Conservation (phyloP, 1,140 invertebrate genomes). For the Drosophila prosaltans region DNA sequence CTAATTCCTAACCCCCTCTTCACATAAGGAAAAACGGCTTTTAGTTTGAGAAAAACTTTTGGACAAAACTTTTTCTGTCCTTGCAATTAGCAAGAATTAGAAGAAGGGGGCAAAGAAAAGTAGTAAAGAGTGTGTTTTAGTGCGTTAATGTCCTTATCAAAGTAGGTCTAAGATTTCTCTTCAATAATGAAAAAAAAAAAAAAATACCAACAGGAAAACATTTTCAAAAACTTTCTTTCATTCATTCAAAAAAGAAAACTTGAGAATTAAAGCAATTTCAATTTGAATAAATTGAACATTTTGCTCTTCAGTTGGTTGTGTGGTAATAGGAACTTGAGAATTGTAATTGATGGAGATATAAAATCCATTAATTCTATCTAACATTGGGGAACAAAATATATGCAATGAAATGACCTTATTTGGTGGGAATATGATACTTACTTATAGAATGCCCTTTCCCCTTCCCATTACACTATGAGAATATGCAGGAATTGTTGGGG, state of each 20-base stretch:
- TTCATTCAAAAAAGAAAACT: not conserved
- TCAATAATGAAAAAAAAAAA: not conserved
- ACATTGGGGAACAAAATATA: not conserved
- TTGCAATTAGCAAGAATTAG: not conserved
- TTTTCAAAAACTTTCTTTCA: not conserved
- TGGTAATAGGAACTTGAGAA: slow-evolving; percentile 12
- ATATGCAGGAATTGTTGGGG: no score
- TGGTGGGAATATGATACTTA: slow-evolving; percentile 11
- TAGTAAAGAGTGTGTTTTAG: not conserved
- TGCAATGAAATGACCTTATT: slow-evolving; percentile 10
- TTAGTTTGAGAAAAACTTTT: slow-evolving; percentile 4
- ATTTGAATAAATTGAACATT: slow-evolving; percentile 5
- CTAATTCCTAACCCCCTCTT: no score
- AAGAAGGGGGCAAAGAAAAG: not conserved
- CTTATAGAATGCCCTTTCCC: not conserved
- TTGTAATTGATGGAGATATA: slow-evolving; percentile 11
- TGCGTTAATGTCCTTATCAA: not conserved
- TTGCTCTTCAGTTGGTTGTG: not conserved
- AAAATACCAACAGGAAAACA: not conserved
- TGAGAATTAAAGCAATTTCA: not conserved
- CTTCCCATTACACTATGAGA: no score
- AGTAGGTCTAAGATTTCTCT: no score
- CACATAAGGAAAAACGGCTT: not conserved
- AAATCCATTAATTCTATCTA: slow-evolving; percentile 7
- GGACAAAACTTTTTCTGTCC: not conserved